Evolutionary conservation across 2,888 invertebrate species (phyloP), one percentile per base, ranked within the genome.

Genomic region (Anarsia innoxiella): DNA sequence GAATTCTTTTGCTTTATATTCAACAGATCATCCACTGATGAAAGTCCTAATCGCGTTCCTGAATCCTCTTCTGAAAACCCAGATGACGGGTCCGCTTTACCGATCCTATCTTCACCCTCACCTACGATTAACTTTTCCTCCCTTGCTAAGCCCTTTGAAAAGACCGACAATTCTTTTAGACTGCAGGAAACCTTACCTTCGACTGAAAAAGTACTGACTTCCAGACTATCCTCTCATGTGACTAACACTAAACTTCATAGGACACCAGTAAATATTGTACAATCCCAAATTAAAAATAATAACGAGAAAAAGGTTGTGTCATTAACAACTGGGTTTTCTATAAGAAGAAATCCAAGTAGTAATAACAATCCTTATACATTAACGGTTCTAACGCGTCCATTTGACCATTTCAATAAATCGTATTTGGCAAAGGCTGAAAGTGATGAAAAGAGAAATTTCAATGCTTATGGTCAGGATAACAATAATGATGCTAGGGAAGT

Each of bases 21-120:
- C 79, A 77, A 84, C 86, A 86, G 86, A 86, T 86, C 79, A 74
- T 76, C 86, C 62, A 75, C 82, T 67, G 80, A 82, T 75, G 82
- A 83, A 74, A 84, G 60, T 71, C 74, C 72, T 57, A 70, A 57
- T 56, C 70, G 59, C 44, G 60, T 58, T 51, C 66, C 80, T 48
- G 61, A 64, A 55, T 61, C 76, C 66, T 59, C 84, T 46, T 76
- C 59, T 73, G 73, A 79, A 60, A 82, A 79, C 51, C 84, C 85
- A 55, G 54, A 57, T 66, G 53, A 74, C 52, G 65, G 65, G 42
- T 55, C 69, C 45, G 64, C 60, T 58, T 59, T 60, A 56, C 63
- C 68, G 56, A 51, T 56, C 37, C 56, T 60, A 53, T 54, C 71
- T 48, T 63, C 70, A 41, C 57, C 61, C 39, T 51, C 64, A 48